phyloP scores from a whole-genome alignment of 35 echinoderm and acorn worm genomes.

The Apostichopus japonicus region DNA sequence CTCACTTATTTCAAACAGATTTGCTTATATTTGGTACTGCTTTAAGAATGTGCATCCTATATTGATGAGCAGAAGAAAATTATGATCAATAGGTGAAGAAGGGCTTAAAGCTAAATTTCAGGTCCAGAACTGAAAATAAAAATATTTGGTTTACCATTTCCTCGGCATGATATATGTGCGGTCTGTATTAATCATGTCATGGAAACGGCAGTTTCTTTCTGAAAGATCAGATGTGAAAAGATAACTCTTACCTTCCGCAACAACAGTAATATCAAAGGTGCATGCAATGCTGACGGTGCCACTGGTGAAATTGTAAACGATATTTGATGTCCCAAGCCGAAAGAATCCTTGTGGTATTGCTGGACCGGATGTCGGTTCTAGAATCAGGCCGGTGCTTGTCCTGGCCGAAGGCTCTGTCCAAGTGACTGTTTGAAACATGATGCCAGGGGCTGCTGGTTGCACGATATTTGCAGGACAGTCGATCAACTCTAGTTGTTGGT shows the following conservation, averaged over 20 bases:
- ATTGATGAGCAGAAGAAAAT: too few species aligned
- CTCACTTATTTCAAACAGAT: too few species aligned
- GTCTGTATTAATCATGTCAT: too few species aligned
- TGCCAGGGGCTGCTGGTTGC: neutral
- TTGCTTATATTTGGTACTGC: too few species aligned
- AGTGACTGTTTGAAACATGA: neutral
- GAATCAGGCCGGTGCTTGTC: neutral
- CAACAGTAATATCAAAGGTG: constrained; percentile 3
- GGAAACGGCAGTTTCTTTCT: too few species aligned
- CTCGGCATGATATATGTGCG: too few species aligned
- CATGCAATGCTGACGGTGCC: neutral
- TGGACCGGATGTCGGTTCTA: neutral
- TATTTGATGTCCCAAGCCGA: neutral
- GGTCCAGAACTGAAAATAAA: too few species aligned
- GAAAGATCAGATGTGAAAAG: too few species aligned
- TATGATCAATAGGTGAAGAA: too few species aligned
- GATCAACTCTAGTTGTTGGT: neutral
- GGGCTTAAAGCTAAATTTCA: too few species aligned
- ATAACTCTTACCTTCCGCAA: neutral
- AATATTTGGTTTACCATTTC: too few species aligned
- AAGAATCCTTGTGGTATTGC: constrained; percentile 4
- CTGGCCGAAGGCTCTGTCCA: constrained; percentile 31
- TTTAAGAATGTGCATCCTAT: too few species aligned
- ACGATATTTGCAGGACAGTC: neutral
- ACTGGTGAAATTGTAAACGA: constrained; percentile 31